Percentiles rank a stretch among this genome's conserved stretches.
Evolutionary conservation across 2,888 invertebrate species (phyloP).

Genomic region (Eilema sororculum): DNA sequence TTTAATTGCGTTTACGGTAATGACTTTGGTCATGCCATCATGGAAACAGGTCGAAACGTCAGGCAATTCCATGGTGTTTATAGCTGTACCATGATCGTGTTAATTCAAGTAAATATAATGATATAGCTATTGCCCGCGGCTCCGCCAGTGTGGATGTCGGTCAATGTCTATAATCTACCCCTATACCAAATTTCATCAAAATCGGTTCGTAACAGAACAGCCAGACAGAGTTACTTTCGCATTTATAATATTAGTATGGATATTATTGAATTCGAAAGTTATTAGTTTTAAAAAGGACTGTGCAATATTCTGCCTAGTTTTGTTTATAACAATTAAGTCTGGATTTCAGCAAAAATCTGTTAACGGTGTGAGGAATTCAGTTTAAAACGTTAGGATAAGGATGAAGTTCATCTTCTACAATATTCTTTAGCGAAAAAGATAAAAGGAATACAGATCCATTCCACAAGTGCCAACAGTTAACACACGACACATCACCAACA

Average conservation of each 20-base stretch:
- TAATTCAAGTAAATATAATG: not conserved
- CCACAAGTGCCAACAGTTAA: slow-evolving; percentile 23
- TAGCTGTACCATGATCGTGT: not conserved
- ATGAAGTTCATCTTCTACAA: not conserved
- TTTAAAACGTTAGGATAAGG: no score
- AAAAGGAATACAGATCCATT: slow-evolving; percentile 28
- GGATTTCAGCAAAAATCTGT: no score
- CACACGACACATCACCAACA: slow-evolving; percentile 23
- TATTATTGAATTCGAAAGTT: not conserved
- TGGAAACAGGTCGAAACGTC: not conserved
- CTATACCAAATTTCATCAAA: no score
- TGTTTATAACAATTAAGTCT: not conserved
- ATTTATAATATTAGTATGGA: no score
- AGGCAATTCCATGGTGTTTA: not conserved
- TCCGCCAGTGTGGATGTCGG: no score
- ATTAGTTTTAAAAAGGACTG: not conserved
- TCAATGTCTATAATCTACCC: no score
- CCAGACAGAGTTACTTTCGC: no score
- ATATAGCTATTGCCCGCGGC: no score
- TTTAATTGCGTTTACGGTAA: not conserved
- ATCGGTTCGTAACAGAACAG: no score
- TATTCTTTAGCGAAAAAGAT: not conserved
- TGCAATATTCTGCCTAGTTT: not conserved
- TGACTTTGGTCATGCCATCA: not conserved
- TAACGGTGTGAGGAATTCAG: not conserved